These are phyloP conservation scores for Masnerella sp. DNA, from an alignment of 2,888 invertebrate genomes.

Conservation along the genomic window DNA sequence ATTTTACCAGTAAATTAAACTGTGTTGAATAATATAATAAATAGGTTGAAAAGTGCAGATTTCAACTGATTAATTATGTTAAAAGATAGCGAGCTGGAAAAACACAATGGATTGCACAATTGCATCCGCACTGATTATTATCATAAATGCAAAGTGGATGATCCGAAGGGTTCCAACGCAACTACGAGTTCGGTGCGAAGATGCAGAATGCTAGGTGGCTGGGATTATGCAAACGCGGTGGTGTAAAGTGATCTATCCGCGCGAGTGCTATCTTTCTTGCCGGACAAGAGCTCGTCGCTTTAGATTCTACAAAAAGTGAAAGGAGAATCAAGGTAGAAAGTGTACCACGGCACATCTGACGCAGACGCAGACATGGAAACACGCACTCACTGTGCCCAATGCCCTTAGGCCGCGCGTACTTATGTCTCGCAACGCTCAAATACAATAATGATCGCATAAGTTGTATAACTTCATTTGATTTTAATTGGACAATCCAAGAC, in stretches of 20 bases:
- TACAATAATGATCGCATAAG: slow-evolving; percentile 42
- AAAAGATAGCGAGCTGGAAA: too few relatives aligned
- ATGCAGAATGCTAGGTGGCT: too few relatives aligned
- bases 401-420: slow-evolving; percentile 45
- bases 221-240: slow-evolving; percentile 33
- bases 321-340: slow-evolving; percentile 70
- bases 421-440: slow-evolving; percentile 36
- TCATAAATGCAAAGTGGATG: too few relatives aligned
- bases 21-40: too few relatives aligned
- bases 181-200: too few relatives aligned
- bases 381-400: slow-evolving; percentile 44
- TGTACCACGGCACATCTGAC: slow-evolving; percentile 61
- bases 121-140: too few relatives aligned
- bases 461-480: slow-evolving; percentile 49
- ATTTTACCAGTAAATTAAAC: too few relatives aligned
- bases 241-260: slow-evolving; percentile 50
- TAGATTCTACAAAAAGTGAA: slow-evolving; percentile 67
- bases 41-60: too few relatives aligned
- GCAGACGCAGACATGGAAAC: slow-evolving; percentile 20
- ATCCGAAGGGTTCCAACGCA: too few relatives aligned
- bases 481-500: too few relatives aligned
- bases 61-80: too few relatives aligned
- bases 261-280: slow-evolving; percentile 55
- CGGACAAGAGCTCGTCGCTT: slow-evolving; percentile 56
- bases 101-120: too few relatives aligned